Evolutionary conservation across 2,113 vertebrate species (phyloP), one percentile per base, ranked within the genome.

Genomic region (western clawed frog (Xenopus tropicalis)): DNA sequence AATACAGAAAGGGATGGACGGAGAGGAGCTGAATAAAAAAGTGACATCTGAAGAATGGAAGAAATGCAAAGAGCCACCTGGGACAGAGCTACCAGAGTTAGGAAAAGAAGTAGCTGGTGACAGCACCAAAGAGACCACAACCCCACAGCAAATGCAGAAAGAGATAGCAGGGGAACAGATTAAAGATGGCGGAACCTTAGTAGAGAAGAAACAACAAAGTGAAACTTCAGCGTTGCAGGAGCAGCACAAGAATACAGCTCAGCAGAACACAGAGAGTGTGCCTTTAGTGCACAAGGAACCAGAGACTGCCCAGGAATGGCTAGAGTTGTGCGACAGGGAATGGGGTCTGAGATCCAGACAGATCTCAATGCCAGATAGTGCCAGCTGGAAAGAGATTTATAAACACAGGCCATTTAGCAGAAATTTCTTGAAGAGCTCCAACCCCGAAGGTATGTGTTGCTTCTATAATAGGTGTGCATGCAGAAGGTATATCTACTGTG

Each of bases 381-480:
- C 89, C 61, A 85, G 90, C 85, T 94, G 93, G 93, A 86, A 80
- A 81, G 54, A 78, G 2, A 81, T 91, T 3, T 86, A 81, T 16
- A 82, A 90, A 58, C 85, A 82, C 29, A 86, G 85, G 24, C 93
- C 94, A 0, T 82, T 96, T 20, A 83, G 86, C 54, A 89, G 91
- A 58, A 95, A 95, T 73, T 69, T 96, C 1, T 84, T 96, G 79
- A 87, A 70, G 76, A 92, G 90, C 79, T 84, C 93, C 6, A 77
- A 90, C n/a, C 94, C 94, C 37, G 82, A 90, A 79, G 93, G 94
- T 95, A 89, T 7, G n/a, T 25, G 17, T 62, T 48, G 3, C 16
- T 48, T 8, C 3, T 11, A 20, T 8, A 11, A 19, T 17, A n/a
- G n/a, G n/a, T n/a, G n/a, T n/a, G n/a, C n/a, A n/a, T n/a, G n/a